Base-by-base conservation (phyloP, 2,888 invertebrate species). In the Drosophila algonquin region DNA sequence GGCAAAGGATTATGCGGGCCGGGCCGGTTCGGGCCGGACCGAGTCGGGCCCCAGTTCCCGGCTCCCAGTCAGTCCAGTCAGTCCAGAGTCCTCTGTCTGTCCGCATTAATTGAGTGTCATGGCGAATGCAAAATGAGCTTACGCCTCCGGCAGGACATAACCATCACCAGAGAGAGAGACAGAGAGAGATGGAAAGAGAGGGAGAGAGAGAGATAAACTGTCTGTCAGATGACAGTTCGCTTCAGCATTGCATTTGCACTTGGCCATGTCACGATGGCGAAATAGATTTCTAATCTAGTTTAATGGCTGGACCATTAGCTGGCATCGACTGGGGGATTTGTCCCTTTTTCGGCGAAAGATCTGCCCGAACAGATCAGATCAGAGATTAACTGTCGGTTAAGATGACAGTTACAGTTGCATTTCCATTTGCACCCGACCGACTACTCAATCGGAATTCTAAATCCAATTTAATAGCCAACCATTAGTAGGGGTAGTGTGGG, bases 231-330 rank as follows among this genome's bases (percentile, higher is more conserved):
- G 73, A 48, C 57, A 56, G 60, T 62, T 40, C 40, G 1, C 6
- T 40, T 40, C 14, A 6, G 40, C 40, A n/a, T 40, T 80, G 80
- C 70, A 71, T 65, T 73, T 69, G 69, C 75, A 70, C 53, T 68
- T 65, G 51, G 63, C 56, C 14, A 6, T 40, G 40, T 40, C 40
- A 40, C 63, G 65, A 56, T 72, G 53, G 60, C 56, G 63, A 75
- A 80, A 82, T 75, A 72, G 80, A 72, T 77, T 82, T 72, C 63
- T 80, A 82, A 85, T 82, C 83, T 68, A 65, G 57, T 73, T 72
- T 77, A 63, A 73, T 80, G 59, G 61, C 77, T 50, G 56, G 51
- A 47, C 77, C 80, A 82, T 82, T 81, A 82, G 75, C 53, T 4
- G 51, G 51, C 14, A 40, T n/a, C 7, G n/a, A 40, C 40, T 7